Base-by-base conservation (phyloP, 35 echinoderm and acorn worm genomes). In the Heliocidaris erythrogramma region DNA sequence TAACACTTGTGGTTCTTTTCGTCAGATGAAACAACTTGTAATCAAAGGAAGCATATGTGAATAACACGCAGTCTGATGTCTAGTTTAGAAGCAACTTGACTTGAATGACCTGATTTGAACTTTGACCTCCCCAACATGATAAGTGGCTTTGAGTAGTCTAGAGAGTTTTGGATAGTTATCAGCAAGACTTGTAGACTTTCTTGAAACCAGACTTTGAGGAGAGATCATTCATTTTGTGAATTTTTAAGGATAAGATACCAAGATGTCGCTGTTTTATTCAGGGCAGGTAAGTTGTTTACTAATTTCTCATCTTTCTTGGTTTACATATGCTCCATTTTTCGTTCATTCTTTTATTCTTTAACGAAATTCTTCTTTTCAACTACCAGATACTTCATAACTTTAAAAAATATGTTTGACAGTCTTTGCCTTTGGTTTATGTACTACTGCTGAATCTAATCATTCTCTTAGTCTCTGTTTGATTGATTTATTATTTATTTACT, bases 221-320 rank as follows among this genome's bases (percentile, higher is more conserved):
- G 65, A 78, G 65, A 78, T 78, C 65, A 78, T 78, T n/a, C 27
- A 0, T 78, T 13, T 48, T 89, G 87, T 47, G 87, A 89, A 89
- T 89, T 89, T 42, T 48, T 48, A 89, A 48, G 87, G 31, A 89
- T 32, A 92, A 92, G 91, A 48, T n/a, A 48, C 10, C 87, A 92
- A 49, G 13, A 92, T 92, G 91, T 92, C 91, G 47, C 91, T 92
- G n/a, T 92, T 92, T 48, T 92, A 92, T 59, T 92, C 91, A 48
- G 91, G 31, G 27, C 91, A 32, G 91, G 91, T 92, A 42, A 92
- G 91, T 92, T 59, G 16, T 42, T 17, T 0, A 42, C 35, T 89
- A 6, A 89, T 89, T 89, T 89, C 47, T 32, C 10, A 30, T 18
- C 31, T 86, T 86, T 4, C 7, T 9, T 88, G 21, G 35, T 69